Conservation (phyloP, 1,140 invertebrate genomes). For the Lordiphosa mommai region DNA sequence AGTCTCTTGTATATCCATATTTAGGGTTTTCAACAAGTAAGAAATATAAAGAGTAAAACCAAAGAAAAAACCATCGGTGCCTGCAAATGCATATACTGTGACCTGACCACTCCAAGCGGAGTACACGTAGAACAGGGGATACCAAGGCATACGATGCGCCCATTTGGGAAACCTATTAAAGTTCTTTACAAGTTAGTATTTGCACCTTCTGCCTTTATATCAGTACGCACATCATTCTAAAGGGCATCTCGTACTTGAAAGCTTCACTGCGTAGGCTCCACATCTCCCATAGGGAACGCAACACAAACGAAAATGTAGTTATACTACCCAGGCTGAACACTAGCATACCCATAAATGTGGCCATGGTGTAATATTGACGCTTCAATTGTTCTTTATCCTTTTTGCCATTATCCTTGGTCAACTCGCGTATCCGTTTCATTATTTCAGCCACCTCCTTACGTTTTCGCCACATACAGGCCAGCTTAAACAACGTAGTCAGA, state of each 20-base stretch:
- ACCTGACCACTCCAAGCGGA: conserved; percentile 56
- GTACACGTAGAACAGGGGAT: conserved; percentile 46
- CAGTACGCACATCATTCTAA: conserved; percentile 43
- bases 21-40: conserved; percentile 28
- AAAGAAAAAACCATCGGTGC: conserved; percentile 58
- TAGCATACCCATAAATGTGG: conserved; percentile 42
- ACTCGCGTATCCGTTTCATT: conserved; percentile 32
- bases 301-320: conserved; percentile 41
- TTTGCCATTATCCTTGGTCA: conserved; percentile 22
- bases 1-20: conserved; percentile 29
- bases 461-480: conserved; percentile 50
- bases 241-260: conserved; percentile 59
- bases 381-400: not conserved
- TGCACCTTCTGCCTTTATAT: no score
- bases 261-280: conserved; percentile 11
- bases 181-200: not conserved
- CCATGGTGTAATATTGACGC: conserved; percentile 26
- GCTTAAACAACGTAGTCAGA: conserved; percentile 47
- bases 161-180: conserved; percentile 30
- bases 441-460: conserved; percentile 29
- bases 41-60: conserved; percentile 54
- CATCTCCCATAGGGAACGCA: conserved; percentile 58
- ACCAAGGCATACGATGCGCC: conserved; percentile 46
- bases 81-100: conserved; percentile 52
- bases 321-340: conserved; percentile 47